phyloP scores from a whole-genome alignment of 2,797 vertebrate genomes.

The Mustela erminea region DNA sequence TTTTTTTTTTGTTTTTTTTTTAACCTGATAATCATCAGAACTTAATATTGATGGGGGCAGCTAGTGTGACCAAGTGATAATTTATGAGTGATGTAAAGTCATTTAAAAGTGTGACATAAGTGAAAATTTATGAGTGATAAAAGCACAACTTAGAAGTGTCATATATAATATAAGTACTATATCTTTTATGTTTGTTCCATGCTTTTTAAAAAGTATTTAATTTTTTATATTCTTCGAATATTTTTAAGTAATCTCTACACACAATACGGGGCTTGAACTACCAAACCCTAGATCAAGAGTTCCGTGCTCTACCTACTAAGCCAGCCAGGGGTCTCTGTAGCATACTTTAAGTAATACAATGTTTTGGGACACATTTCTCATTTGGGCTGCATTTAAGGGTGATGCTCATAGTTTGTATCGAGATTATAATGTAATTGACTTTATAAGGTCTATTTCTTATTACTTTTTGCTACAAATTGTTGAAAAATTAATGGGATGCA shows the following conservation, averaged over 20 bases:
- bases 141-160: constrained; percentile 33
- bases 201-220: not conserved
- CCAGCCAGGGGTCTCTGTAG: not conserved
- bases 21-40: not conserved
- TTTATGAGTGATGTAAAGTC: not conserved
- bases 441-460: not conserved
- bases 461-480: not conserved
- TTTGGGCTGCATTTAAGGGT: not conserved
- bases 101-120: constrained; percentile 34
- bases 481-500: not conserved
- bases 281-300: not conserved
- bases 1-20: not conserved
- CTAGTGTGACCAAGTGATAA: constrained; percentile 39
- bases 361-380: not conserved
- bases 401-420: not conserved
- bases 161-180: not conserved
- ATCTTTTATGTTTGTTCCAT: not conserved
- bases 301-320: not conserved
- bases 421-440: not conserved
- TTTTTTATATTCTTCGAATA: not conserved
- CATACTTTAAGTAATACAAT: not conserved
- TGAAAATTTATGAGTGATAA: constrained; percentile 50
- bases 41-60: not conserved
- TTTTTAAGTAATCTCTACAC: not conserved
- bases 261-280: not conserved